Evolutionary conservation across 2,797 vertebrate genomes (phyloP).

Genomic region (Sebastes matsubarae): DNA sequence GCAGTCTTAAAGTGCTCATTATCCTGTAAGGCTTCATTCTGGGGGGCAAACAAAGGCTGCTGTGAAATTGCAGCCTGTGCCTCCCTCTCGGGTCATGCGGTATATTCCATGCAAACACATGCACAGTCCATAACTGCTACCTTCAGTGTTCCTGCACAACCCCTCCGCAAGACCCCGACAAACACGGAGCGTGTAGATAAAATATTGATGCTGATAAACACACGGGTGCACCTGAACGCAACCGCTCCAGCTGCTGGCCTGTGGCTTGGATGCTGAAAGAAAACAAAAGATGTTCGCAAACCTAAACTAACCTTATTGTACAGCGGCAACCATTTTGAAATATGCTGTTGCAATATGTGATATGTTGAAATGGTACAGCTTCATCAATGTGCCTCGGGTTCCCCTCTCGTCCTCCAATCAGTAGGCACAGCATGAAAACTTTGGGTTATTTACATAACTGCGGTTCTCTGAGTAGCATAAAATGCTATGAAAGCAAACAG

Average conservation of each 20-base stretch:
- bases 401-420: neutral
- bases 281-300: neutral
- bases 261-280: conserved; percentile 1
- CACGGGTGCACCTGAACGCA: conserved; percentile 23
- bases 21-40: conserved; percentile 88
- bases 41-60: conserved; percentile 84
- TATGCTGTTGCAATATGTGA: neutral
- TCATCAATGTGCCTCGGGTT: neutral
- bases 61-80: conserved; percentile 83
- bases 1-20: conserved; percentile 86
- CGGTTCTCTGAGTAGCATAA: neutral
- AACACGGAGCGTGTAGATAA: conserved; percentile 33
- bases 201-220: conserved; percentile 49
- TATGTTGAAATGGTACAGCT: neutral
- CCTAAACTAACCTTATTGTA: neutral
- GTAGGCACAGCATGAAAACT: neutral
- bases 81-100: conserved; percentile 58
- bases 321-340: conserved; percentile 2
- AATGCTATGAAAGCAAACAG: neutral
- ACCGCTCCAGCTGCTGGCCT: conserved; percentile 50
- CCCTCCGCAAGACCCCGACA: conserved; percentile 30
- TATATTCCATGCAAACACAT: conserved; percentile 66
- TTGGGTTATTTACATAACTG: neutral
- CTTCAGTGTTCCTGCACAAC: conserved; percentile 30
- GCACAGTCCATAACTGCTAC: conserved; percentile 52